Base-by-base conservation (phyloP, 2,797 vertebrate species). In the Danio kyathit region DNA sequence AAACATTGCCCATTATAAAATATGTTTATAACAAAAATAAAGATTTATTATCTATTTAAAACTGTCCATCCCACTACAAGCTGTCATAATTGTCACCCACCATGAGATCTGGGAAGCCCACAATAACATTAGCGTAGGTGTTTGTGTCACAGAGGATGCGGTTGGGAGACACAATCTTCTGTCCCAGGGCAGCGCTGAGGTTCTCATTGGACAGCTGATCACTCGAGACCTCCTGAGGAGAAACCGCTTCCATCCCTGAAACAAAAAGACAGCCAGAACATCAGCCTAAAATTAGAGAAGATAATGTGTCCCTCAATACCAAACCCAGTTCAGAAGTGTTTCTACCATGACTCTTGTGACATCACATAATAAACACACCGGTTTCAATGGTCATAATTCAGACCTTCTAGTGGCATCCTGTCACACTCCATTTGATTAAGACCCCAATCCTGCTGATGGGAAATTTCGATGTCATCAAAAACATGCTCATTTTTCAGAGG, bases 51-150 rank as follows among this genome's bases (percentile, higher is more conserved):
- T 29, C 29, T 29, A 29, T 29, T 29, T 56, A 16, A 5, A 57
- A 43, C 7, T 59, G 14, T 57, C 21, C 21, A 56, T 46, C 61
- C 66, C 12, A 12, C 73, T 19, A 80, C 11, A 61, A 61, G 9
- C 1, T 56, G 7, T 74, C 60, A 21, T 17, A 11, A 57, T 75
- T 80, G 82, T 2, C 5, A 87, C 93, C 95, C 92, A 98, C 98
- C 96, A 98, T 92, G 48, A 99, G 96, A 88, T 99, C 97, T 57
- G 98, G 98, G 89, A 99, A 99, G 66, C 97, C 98, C 71, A 99
- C 87, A 1, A 99, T 79, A 51, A 98, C 11, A 29, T 90, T 93
- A 14, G 96, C 97, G 5, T 95, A 99, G 87, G 89, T 94, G 61
- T 90, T 85, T 11, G 90, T 82, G 87, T 99, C 96, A 2, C 94